Evolutionary conservation across 1,140 invertebrate species (phyloP), one percentile per base, ranked within the genome.

Genomic region (Drosophila pandora): DNA sequence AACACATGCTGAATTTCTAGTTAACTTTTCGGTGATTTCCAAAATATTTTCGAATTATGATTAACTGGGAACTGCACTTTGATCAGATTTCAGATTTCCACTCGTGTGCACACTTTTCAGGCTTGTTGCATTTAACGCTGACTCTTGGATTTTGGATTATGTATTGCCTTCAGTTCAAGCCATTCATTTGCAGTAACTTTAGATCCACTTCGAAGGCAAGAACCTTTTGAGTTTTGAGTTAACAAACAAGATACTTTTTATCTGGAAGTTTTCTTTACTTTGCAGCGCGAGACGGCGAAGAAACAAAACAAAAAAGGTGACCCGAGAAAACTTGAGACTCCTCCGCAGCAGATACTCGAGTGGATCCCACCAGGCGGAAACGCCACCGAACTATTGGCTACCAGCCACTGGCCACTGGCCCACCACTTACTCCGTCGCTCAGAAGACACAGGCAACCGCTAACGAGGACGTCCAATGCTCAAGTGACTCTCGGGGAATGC

Each of bases 381-480:
- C 23, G 30, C 34, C 30, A 8, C 12, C 23, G 53, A 21, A 62
- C 12, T 28, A 39, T 53, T 49, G 48, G 23, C 22, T n/a, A 13
- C 30, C 22, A n/a, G 56, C 43, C 64, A 41, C 54, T 55, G 41
- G 22, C 34, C 53, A 43, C 45, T 28, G 7, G 5, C 25, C 34
- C 53, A 43, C 45, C 76, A 85, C 81, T 87, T 85, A 87, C 79
- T 87, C 80, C 82, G 70, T 39, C 71, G 83, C 83, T 79, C 83
- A 65, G 63, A 78, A 87, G 70, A 88, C 64, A 72, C 69, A 82
- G 82, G 65, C 81, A 90, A 90, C 88, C 88, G 88, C 71, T 87
- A 85, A 83, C 87, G 87, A 90, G 87, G 85, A 90, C 85, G 87
- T 90, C 79, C 88, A 90, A 90, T 78, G 69, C 87, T 90, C 88